Base-by-base conservation (phyloP, 2,888 invertebrate genomes). In the Xestoiulus laeticollis region DNA sequence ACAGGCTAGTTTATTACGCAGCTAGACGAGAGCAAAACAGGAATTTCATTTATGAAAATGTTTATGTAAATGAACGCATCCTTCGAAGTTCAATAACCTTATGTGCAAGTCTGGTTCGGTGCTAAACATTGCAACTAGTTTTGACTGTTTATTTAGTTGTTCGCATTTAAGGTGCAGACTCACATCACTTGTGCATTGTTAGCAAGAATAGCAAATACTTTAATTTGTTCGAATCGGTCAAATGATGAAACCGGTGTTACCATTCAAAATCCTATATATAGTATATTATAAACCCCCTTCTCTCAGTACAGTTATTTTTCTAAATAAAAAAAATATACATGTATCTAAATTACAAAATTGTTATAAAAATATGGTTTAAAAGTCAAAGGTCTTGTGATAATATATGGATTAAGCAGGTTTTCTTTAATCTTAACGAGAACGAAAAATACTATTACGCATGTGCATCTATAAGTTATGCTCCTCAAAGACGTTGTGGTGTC, bases 11-110 rank as follows among this genome's bases (percentile, higher is more conserved):
- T 22, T 68, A 22, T 26, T 68, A 59, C 6, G 6, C 59, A 48
- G 43, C n/a, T 43, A 10, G 3, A 59, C 59, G 12, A 68, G 22
- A 68, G 68, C 22, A 68, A 68, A 68, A 68, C 68, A 26, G 22
- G 26, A 68, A 68, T 22, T 68, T 22, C 26, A 26, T 22, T 68
- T 68, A 68, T 68, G 68, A 68, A 68, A 26, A 68, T 8, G 68
- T 68, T 12, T 68, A 68, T 68, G 68, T 26, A 68, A 68, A 68
- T 68, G 68, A 59, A 59, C 59, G 59, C 68, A 68, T 68, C 68
- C 68, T 22, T 68, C 68, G 68, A 68, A 68, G 68, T 68, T 68
- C 68, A 68, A 68, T 26, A 68, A 68, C 68, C 68, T 68, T 68
- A 22, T 68, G 68, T 12, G 68, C 68, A 22, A n/a, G 68, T 68